Conservation (phyloP, 2,113 vertebrate species). For the Stegostoma tigrinum region DNA sequence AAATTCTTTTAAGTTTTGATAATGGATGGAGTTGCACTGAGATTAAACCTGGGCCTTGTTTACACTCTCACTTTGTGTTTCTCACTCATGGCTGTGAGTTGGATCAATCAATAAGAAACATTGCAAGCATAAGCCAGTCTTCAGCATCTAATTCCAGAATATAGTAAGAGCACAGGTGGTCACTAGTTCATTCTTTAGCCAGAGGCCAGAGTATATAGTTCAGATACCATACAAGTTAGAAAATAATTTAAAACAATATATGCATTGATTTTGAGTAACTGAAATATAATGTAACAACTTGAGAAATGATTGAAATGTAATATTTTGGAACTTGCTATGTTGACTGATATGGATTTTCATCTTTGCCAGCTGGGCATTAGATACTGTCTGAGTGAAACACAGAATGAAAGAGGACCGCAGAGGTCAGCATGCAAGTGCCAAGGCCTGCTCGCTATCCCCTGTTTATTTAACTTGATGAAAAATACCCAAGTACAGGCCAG, state of each 20-base stretch:
- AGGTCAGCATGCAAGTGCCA: not conserved
- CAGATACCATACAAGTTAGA: not conserved
- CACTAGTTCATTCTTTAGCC: not conserved
- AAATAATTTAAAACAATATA: not conserved
- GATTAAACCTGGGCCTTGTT: not conserved
- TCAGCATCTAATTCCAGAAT: not conserved
- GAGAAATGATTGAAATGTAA: not conserved
- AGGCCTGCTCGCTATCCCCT: not conserved
- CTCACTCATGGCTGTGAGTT: not conserved
- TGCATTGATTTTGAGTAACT: not conserved
- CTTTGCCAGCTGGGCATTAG: not conserved
- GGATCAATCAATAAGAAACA: conserved; percentile 6
- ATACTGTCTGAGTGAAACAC: not conserved
- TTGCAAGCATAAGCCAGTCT: not conserved
- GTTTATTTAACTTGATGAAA: not conserved
- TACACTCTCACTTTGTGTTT: not conserved
- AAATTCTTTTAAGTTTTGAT: not conserved
- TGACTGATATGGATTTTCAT: not conserved
- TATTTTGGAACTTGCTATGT: not conserved
- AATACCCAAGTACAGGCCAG: not conserved
- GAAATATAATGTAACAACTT: not conserved
- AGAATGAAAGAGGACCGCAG: not conserved
- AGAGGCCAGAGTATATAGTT: not conserved
- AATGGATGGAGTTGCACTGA: not conserved
- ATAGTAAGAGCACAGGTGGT: not conserved